phyloP scores from a whole-genome alignment of 2,797 vertebrate species.

The Gymnodraco acuticeps region DNA sequence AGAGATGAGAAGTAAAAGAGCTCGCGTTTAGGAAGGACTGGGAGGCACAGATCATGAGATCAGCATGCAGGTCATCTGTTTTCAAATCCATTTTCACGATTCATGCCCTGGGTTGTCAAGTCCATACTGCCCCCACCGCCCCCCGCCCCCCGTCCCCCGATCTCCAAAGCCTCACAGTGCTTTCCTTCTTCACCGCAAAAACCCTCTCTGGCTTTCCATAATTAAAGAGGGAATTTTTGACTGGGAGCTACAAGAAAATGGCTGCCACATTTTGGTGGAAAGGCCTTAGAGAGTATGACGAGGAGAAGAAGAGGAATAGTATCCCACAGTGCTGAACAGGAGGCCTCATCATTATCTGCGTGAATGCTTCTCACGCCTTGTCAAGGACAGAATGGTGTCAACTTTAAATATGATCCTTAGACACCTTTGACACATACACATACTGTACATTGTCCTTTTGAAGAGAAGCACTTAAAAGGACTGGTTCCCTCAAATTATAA shows the following conservation, averaged over 20 bases:
- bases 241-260: constrained; percentile 67
- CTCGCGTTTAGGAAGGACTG: constrained; percentile 77
- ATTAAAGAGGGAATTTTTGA: constrained; percentile 78
- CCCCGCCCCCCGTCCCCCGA: constrained; percentile 9
- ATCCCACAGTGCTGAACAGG: constrained; percentile 36
- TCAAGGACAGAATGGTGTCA: constrained; percentile 12
- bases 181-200: constrained; percentile 55
- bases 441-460: neutral
- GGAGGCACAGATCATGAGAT: constrained; percentile 88
- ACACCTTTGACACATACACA: neutral
- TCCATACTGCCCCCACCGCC: constrained; percentile 50
- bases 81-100: constrained; percentile 88
- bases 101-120: constrained; percentile 79
- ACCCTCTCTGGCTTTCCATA: constrained; percentile 67
- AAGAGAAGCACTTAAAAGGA: neutral
- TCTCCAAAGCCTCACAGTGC: constrained; percentile 46
- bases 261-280: constrained; percentile 60
- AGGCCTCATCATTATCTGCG: constrained; percentile 33
- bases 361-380: constrained; percentile 27
- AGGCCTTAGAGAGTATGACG: constrained; percentile 38
- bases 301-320: constrained; percentile 35
- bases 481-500: neutral
- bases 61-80: constrained; percentile 91
- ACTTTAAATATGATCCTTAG: neutral
- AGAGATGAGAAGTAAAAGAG: constrained; percentile 66